These are phyloP conservation scores for Dryobates pubescens DNA, from an alignment of 2,797 vertebrate genomes.

Conservation along the genomic window DNA sequence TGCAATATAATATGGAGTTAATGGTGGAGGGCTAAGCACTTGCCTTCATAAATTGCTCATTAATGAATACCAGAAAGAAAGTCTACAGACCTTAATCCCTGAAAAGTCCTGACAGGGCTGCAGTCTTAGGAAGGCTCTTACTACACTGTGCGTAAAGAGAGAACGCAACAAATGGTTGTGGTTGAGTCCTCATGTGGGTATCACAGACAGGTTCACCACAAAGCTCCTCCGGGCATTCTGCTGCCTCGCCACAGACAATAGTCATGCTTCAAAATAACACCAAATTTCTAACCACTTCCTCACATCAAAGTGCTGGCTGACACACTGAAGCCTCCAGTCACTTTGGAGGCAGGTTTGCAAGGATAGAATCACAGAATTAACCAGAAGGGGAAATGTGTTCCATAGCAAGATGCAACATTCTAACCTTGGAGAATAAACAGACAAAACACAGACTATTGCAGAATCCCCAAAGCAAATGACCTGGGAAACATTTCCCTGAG, in stretches of 20 bases:
- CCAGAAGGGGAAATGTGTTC: background rate
- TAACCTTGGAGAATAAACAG: background rate
- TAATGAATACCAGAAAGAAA: slow-evolving; percentile 1
- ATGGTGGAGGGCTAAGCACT: background rate
- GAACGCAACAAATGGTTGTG: background rate
- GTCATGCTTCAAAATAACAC: background rate
- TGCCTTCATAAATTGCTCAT: background rate
- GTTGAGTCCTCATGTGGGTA: background rate
- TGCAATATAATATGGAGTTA: background rate
- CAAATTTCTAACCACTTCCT: background rate
- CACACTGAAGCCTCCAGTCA: too few relatives aligned
- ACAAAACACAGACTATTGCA: background rate
- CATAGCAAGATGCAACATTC: background rate
- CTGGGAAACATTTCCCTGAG: background rate
- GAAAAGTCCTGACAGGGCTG: background rate
- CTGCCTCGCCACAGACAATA: background rate
- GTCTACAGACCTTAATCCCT: background rate
- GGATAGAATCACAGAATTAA: background rate
- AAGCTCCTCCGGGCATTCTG: background rate
- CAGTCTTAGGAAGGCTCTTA: background rate
- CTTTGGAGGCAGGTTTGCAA: background rate
- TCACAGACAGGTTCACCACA: too few relatives aligned
- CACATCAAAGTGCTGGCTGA: rapidly evolving
- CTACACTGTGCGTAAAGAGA: rapidly evolving
- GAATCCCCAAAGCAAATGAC: background rate